Evolutionary conservation across 2,797 vertebrate genomes (phyloP).

Genomic region (Trematomus bernacchii): DNA sequence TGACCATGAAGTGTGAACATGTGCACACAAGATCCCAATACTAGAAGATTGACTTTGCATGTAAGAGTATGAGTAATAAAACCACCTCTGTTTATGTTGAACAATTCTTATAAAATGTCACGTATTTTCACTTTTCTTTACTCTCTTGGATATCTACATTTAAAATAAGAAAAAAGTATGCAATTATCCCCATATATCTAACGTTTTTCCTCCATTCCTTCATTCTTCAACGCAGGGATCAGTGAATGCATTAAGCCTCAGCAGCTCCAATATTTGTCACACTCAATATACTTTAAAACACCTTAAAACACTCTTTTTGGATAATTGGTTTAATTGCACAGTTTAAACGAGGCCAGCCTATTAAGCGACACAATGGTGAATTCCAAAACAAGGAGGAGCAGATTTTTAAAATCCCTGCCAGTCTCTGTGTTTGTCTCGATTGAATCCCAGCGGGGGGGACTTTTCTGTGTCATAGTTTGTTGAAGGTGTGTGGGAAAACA

Average conservation of each 20-base stretch:
- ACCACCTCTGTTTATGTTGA: background rate
- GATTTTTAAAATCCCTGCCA: constrained; percentile 34
- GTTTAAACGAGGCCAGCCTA: constrained; percentile 35
- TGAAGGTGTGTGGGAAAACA: constrained; percentile 57
- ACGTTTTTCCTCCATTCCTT: background rate
- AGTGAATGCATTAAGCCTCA: constrained; percentile 33
- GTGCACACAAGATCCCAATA: background rate
- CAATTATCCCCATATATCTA: background rate
- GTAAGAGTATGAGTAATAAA: background rate
- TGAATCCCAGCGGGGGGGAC: constrained; percentile 19
- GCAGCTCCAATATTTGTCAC: constrained; percentile 54
- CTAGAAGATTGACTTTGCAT: background rate
- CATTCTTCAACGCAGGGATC: constrained; percentile 8
- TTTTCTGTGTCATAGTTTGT: constrained; percentile 70
- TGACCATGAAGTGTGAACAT: constrained; percentile 19
- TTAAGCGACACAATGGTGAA: constrained; percentile 29
- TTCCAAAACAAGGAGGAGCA: constrained; percentile 35
- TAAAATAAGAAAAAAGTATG: background rate
- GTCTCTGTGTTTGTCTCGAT: constrained; percentile 28
- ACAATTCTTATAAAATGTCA: background rate
- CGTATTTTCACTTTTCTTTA: background rate
- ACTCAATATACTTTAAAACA: constrained; percentile 64
- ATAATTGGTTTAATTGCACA: constrained; percentile 66
- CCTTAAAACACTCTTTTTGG: constrained; percentile 59
- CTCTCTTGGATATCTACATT: background rate